Conservation (phyloP, 2,113 vertebrate species). For the cattle (Bos taurus) region DNA sequence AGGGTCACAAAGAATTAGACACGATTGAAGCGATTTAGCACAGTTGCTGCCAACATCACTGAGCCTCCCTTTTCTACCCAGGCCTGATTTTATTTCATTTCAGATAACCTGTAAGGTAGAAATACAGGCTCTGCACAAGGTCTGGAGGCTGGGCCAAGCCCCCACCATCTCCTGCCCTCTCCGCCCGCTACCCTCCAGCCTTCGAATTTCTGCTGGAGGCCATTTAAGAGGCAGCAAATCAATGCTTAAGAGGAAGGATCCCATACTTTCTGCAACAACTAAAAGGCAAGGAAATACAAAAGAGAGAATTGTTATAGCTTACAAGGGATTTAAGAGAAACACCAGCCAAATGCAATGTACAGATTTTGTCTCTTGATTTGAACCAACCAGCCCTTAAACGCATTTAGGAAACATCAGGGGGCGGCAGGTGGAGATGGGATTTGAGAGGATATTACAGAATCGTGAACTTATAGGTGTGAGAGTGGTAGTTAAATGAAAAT, state of each 20-base stretch:
- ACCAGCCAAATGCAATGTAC: neutral
- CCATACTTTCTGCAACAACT: neutral
- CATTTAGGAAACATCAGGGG: neutral
- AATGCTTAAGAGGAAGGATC: neutral
- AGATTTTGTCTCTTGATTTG: neutral
- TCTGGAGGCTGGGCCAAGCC: neutral
- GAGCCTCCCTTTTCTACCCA: neutral
- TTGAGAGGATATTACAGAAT: neutral
- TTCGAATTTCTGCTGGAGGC: neutral
- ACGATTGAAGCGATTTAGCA: neutral
- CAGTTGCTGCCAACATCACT: neutral
- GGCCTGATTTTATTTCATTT: neutral
- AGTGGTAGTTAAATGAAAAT: neutral
- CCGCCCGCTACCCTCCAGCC: fast-evolving
- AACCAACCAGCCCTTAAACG: neutral
- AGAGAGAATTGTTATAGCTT: neutral
- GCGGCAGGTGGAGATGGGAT: fast-evolving
- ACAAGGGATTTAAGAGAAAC: neutral
- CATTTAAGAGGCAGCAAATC: neutral
- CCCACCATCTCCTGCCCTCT: neutral
- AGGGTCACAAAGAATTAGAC: neutral
- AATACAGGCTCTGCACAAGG: neutral
- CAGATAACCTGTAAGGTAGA: neutral
- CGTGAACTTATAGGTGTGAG: neutral
- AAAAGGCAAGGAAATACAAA: neutral